Conservation (phyloP, 53 echinoderm and acorn worm genomes). For the Patiria pectinifera region DNA sequence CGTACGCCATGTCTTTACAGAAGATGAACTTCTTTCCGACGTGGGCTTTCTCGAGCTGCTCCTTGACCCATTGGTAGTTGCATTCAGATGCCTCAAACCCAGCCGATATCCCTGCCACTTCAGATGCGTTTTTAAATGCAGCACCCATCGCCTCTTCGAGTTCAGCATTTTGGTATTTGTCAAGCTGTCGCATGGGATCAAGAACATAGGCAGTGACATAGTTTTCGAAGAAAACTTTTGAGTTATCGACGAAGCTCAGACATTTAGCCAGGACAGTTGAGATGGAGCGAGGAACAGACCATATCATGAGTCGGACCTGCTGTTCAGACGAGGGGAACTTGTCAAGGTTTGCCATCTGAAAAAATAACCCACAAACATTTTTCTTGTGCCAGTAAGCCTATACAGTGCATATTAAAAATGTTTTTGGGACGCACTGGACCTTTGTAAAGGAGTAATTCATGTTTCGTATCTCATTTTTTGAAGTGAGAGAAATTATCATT, state of each 20-base stretch:
- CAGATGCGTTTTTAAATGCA: no score
- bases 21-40: conserved; percentile 21
- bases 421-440: no score
- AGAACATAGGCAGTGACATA: background rate
- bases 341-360: no score
- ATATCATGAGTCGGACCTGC: conserved; percentile 26
- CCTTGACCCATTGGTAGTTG: no score
- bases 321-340: background rate
- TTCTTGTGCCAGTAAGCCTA: no score
- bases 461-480: no score
- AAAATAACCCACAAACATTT: no score
- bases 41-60: no score
- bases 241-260: conserved; percentile 20
- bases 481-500: no score
- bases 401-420: no score
- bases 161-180: background rate
- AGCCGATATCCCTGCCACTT: background rate
- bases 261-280: conserved; percentile 20
- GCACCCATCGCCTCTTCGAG: background rate
- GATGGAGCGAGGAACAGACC: conserved; percentile 13
- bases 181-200: background rate
- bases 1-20: conserved; percentile 13
- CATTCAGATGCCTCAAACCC: background rate
- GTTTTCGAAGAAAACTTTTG: conserved; percentile 24
- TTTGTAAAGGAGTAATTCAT: no score